Evolutionary conservation across 2,113 vertebrate species (phyloP), one percentile per base, ranked within the genome.

Genomic region (Origma solitaria): DNA sequence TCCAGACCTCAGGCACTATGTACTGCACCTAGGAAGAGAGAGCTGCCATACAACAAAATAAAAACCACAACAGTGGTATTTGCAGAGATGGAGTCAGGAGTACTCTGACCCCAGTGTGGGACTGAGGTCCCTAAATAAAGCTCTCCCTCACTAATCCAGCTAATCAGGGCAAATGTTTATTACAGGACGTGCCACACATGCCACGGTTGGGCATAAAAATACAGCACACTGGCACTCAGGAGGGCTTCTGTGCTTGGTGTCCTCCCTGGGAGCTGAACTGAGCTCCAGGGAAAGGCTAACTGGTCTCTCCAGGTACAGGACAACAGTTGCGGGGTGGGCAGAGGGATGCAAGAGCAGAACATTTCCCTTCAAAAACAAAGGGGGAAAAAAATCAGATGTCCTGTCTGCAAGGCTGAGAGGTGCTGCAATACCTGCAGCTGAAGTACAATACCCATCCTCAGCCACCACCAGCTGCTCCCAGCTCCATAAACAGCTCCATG

Each of bases 101-200:
- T 35, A 89, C 11, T 87, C 47, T 65, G 69, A 72, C 7, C n/a
- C 37, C 70, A 35, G 91, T 13, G 49, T 79, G 62, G 89, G 53
- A 69, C 84, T 80, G 78, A 80, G 66, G 62, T 65, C 58, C 62
- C 70, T 87, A 95, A 87, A 97, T 87, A 96, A 94, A 95, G 78
- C 78, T 82, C 75, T 87, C 30, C 47, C 78, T 82, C 73, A 31
- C 87, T 95, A 95, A 94, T 92, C 93, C 90, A 70, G 89, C 64
- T 96, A 49, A 93, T 90, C 72, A 49, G 76, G 60, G 25, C 44
- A 86, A 91, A 73, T 73, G 86, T 86, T 94, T 81, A 66, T 50
- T 40, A 77, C 87, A 86, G 88, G 88, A 94, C 38, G 1, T 94
- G 85, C 82, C 87, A 69, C 4, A 2, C 66, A 38, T 86, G 76